These are phyloP conservation scores for Callopanchax toddi DNA, from an alignment of 2,113 vertebrate species.

Conservation along the genomic window DNA sequence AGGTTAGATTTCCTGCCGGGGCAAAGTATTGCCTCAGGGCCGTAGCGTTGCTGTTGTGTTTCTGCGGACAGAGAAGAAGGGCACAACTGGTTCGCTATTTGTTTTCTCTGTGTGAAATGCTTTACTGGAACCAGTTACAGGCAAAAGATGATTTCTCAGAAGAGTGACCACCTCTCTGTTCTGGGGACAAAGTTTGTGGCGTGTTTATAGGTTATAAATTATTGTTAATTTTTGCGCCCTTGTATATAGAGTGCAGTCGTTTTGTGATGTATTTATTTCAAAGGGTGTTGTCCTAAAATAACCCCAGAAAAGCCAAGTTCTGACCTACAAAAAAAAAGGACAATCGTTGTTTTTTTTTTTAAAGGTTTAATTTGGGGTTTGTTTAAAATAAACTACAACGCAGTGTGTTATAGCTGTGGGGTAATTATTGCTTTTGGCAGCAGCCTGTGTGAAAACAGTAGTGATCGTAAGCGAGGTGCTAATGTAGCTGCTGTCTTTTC, in stretches of 20 bases:
- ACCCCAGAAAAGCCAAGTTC: neutral
- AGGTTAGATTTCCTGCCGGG: slow-evolving; percentile 73
- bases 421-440: slow-evolving; percentile 30
- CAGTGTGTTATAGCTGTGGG: slow-evolving; percentile 12
- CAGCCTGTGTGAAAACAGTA: slow-evolving; percentile 7
- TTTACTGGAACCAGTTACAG: slow-evolving; percentile 50
- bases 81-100: slow-evolving; percentile 69
- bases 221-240: neutral
- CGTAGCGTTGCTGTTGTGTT: slow-evolving; percentile 59
- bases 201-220: neutral
- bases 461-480: slow-evolving; percentile 27
- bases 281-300: neutral
- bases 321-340: neutral
- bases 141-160: slow-evolving; percentile 25
- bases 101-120: slow-evolving; percentile 59
- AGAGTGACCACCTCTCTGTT: slow-evolving; percentile 7
- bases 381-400: neutral
- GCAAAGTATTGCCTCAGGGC: slow-evolving; percentile 58
- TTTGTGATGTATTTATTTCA: neutral
- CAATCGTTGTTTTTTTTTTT: too few species aligned
- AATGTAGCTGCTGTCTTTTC: slow-evolving; percentile 36
- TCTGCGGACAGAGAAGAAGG: slow-evolving; percentile 67
- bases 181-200: neutral
- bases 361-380: neutral
- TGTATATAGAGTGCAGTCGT: neutral